Evolutionary conservation across 2,113 vertebrate species (phyloP), one percentile per base, ranked within the genome.

Genomic region (Paradoxurus hermaphroditus): DNA sequence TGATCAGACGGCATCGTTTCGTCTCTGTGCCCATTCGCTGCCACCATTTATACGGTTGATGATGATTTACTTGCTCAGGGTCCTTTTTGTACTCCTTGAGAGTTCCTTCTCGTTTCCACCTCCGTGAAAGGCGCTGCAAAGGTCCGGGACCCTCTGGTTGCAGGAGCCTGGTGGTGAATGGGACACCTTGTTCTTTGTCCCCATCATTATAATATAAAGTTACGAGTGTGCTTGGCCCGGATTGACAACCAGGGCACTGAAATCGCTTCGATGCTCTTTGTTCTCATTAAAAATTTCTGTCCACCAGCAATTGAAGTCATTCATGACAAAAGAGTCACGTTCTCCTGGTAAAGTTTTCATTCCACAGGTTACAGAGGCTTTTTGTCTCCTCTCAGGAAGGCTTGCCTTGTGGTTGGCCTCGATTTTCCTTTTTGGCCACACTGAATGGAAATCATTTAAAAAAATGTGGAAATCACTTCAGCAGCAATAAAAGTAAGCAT

Each of bases 101-200:
- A 94, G 73, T 87, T 92, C 93, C 59, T 89, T 90, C 44, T 88
- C 19, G 0, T 86, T 98, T 93, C 49, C 46, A 75, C 92, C 91
- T 89, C 16, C 86, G n/a, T 90, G 81, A 91, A 92, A 89, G 49
- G 93, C 63, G 19, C 65, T 23, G 19, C 31, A 46, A 63, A 73
- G 67, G 4, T 72, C 44, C 13, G 1, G 53, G 89, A 75, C 79
- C 92, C 79, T 89, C 63, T 53, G n/a, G 77, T 18, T 81, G 65
- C 53, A 31, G 83, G 81, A 87, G 59, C 63, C 68, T 59, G 41
- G 11, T 6, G 21, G 53, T 97, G 94, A 97, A 97, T 73, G 85
- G 87, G 86, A 97, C 93, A 95, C 18, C 65, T 97, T 96, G 51
- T 97, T 97, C 98, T 86, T 41, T 88, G 96, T 94, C 31, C 75